Evolutionary conservation across 2,113 vertebrate genomes (phyloP).

Genomic region (Sitta europaea): DNA sequence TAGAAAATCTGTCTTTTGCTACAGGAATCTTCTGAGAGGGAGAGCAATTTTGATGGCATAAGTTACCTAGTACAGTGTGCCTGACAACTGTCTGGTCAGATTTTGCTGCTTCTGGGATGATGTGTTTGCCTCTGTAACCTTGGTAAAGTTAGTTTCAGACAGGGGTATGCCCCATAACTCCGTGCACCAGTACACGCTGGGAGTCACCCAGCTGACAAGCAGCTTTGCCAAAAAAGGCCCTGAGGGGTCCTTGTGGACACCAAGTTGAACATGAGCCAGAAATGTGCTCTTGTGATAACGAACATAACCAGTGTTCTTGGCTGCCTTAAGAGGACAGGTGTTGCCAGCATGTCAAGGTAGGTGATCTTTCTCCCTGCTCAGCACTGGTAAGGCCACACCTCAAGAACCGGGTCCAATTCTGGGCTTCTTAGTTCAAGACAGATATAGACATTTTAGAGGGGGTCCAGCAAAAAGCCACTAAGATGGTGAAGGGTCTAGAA

Average conservation of each 20-base stretch:
- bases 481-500: background rate
- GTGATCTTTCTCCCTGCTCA: background rate
- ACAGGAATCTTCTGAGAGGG: background rate
- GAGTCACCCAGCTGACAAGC: background rate
- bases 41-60: background rate
- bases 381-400: background rate
- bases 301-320: background rate
- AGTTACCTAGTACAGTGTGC: background rate
- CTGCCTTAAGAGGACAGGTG: background rate
- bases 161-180: background rate
- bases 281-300: background rate
- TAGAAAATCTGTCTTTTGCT: background rate
- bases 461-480: background rate
- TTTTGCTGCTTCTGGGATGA: background rate
- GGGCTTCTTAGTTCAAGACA: background rate
- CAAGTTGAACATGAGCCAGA: background rate
- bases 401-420: background rate
- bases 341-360: background rate
- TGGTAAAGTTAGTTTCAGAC: background rate
- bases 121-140: background rate
- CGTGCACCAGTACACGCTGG: rapidly evolving
- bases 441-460: rapidly evolving
- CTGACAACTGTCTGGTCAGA: background rate
- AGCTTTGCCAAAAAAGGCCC: background rate
- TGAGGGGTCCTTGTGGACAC: background rate